Percentiles rank a stretch among this genome's conserved stretches.
These are phyloP conservation scores for Alligator mississippiensis DNA, from an alignment of 2,113 vertebrate genomes.

Conservation along the genomic window DNA sequence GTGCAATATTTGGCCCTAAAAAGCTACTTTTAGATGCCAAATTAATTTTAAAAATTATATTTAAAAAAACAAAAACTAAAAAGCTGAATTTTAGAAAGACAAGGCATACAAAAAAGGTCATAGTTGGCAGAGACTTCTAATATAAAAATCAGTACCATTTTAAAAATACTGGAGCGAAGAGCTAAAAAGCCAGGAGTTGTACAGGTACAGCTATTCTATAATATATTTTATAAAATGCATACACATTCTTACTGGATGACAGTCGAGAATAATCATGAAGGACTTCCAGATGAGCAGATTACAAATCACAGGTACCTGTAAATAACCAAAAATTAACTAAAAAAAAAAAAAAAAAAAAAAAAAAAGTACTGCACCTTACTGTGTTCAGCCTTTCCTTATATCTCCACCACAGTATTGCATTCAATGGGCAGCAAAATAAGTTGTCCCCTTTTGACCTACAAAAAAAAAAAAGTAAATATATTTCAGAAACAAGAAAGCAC, in stretches of 20 bases:
- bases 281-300: conserved; percentile 32
- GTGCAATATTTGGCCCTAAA: not conserved
- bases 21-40: conserved; percentile 44
- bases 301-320: conserved; percentile 25
- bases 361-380: conserved; percentile 36
- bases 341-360: too few relatives aligned
- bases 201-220: not conserved
- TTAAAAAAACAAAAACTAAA: not conserved
- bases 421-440: conserved; percentile 37
- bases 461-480: conserved; percentile 18
- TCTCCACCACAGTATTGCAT: conserved; percentile 23
- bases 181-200: not conserved
- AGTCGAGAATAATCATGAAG: conserved; percentile 31
- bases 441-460: conserved; percentile 39
- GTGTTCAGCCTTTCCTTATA: conserved; percentile 12
- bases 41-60: too few relatives aligned
- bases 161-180: not conserved
- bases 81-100: conserved; percentile 11
- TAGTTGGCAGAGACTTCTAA: not conserved
- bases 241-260: not conserved
- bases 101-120: not conserved
- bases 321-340: conserved; percentile 10
- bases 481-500: not conserved
- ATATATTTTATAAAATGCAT: conserved; percentile 13
- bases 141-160: not conserved